Base-by-base conservation (phyloP, 1,140 invertebrate species). In the Branchinecta lynchi region DNA sequence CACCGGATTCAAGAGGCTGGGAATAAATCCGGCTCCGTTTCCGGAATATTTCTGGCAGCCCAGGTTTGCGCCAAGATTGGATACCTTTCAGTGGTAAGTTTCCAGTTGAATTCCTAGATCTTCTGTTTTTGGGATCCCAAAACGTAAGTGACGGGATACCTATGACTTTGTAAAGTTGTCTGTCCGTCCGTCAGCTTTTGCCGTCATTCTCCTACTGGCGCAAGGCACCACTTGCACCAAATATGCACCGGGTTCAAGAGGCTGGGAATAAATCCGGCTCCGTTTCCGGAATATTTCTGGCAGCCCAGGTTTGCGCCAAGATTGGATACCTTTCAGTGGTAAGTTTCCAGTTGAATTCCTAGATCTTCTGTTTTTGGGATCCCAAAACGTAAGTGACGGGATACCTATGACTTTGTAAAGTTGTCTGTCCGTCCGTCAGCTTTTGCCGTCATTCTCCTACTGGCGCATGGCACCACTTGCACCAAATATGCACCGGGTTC, bases 111-210 rank as follows among this genome's bases (percentile, higher is more conserved):
- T 32, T 32, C 32, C 32, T 32, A 32, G 32, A 32, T 5, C 32
- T 32, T 32, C 32, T 32, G 32, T 3, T 32, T 32, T n/a, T n/a
- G n/a, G n/a, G n/a, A n/a, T n/a, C n/a, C n/a, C n/a, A n/a, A n/a
- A n/a, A n/a, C n/a, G n/a, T n/a, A n/a, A n/a, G n/a, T n/a, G n/a
- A n/a, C n/a, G n/a, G n/a, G n/a, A n/a, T n/a, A n/a, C n/a, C n/a
- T n/a, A n/a, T n/a, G n/a, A n/a, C n/a, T n/a, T n/a, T n/a, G n/a
- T n/a, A n/a, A n/a, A n/a, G n/a, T n/a, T n/a, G n/a, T n/a, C n/a
- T n/a, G n/a, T n/a, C n/a, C n/a, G n/a, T n/a, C n/a, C 80, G 91
- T 71, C 86, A 89, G 79, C 88, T 93, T 44, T 85, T 93, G 75
- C 79, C 87, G 5, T 84, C 87, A 74, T 82, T 93, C 79, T 85